Base-by-base conservation (phyloP, 1,140 invertebrate species). In the Lepidostoma basale region DNA sequence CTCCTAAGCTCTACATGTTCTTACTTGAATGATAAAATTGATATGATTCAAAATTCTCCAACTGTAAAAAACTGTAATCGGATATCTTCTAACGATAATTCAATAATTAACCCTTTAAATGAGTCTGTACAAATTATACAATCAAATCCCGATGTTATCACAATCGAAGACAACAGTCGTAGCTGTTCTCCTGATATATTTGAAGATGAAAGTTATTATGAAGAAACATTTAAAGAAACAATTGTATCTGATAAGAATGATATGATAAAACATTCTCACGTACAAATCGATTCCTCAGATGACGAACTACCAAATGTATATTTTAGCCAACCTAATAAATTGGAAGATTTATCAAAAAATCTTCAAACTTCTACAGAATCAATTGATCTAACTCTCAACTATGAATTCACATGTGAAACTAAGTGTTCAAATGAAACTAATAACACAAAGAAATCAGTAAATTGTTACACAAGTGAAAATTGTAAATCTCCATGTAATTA, bases 151-250 rank as follows among this genome's bases (percentile, higher is more conserved):
- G 23, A 14, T 62, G n/a, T 20, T 44, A 16, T 44, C 1, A 28
- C 26, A 22, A 28, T 44, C 45, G n/a, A 6, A 14, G 14, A 45
- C 12, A 12, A 14, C 12, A 64, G 45, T 64, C 42, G 62, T 3
- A 49, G 62, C 6, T 64, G 44, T 49, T 85, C 84, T 12, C 85
- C 85, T 36, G 85, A 86, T 76, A 74, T 86, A 56, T 86, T 86
- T 78, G 79, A 79, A 75, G 81, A 81, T 76, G 80, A 82, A 65
- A 52, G 62, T 10, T 76, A 75, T n/a, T 54, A 59, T 20, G 52
- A 62, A 52, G 63, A 47, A 3, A 20, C 18, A 9, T n/a, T n/a
- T n/a, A 16, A 10, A 39, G 28, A 52, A 52, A 2, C n/a, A 18
- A 1, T 25, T 1, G 3, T 52, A 2, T 1, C 30, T n/a, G 23